Percentiles rank a stretch among this genome's conserved stretches.
Conservation (phyloP, 1,140 invertebrate genomes). For the Pseudomyrmex sp. region DNA sequence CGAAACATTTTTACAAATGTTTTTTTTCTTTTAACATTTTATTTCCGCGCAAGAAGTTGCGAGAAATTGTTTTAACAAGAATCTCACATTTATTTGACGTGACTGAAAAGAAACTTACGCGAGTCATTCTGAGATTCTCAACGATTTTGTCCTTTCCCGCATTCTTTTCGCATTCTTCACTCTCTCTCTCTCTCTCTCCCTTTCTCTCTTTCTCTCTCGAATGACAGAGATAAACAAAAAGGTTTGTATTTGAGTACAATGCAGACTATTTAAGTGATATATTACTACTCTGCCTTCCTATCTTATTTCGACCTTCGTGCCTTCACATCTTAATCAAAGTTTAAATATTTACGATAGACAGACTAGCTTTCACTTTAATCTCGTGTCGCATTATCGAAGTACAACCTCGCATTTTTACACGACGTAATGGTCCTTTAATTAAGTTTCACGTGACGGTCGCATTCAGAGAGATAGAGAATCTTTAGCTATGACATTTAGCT, state of each 20-base stretch:
- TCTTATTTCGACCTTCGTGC: background rate
- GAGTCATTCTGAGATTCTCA: background rate
- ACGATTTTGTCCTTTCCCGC: background rate
- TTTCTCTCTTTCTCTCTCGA: no score
- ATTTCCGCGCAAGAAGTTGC: background rate
- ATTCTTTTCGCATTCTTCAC: background rate
- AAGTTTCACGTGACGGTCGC: no score
- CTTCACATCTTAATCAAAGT: background rate
- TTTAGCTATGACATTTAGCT: no score
- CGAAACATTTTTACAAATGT: conserved; percentile 1
- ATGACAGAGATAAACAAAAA: background rate
- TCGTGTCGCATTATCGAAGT: background rate
- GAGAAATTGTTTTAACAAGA: background rate
- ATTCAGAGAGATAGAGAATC: no score
- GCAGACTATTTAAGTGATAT: background rate
- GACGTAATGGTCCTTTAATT: background rate
- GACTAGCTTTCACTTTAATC: background rate
- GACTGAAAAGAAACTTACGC: background rate
- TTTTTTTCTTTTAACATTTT: conserved; percentile 3
- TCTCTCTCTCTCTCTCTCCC: no score
- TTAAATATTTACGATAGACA: conserved; percentile 8
- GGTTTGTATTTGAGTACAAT: background rate
- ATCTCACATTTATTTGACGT: background rate
- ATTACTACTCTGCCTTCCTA: background rate
- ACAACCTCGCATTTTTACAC: background rate